Evolutionary conservation across 2,797 vertebrate genomes (phyloP), one percentile per base, ranked within the genome.

Genomic region (Rhynchonycteris naso): DNA sequence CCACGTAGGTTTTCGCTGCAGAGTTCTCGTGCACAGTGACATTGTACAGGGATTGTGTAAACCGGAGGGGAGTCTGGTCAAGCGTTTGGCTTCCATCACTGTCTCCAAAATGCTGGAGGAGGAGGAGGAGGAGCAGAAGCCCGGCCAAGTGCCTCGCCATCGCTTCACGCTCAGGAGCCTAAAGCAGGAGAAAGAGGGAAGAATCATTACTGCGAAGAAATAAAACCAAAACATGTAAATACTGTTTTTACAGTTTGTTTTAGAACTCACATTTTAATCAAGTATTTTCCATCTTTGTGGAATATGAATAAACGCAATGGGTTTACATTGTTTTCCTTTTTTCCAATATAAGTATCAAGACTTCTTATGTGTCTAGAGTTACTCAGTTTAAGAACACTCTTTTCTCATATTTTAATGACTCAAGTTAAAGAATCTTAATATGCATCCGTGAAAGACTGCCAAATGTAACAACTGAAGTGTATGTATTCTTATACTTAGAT

Each of bases 1-100:
- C 99, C 74, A 99, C 98, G 0, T 99, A 99, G 86, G 99, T 99
- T 98, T 99, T 99, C 96, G 99, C 99, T 97, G 99, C 99, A 71
- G 99, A 99, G 98, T 99, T 99, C 98, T 99, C 99, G 5, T 99
- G 99, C 97, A 99, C 99, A 79, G 99, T 99, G 97, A 99, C 98
- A 50, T 99, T 99, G 98, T 99, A 99, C 96, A 99, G 98, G 93
- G 97, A 96, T 95, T 99, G 98, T 8, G 99, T 99, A 98, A 99
- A 99, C 16, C 98, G 99, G 1, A 94, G 0, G 96, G 98, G 72
- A 19, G 95, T 96, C 85, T 98, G 98, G 88, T 97, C 98, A 94
- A 97, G 98, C 97, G 98, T 98, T 93, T 98, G 98, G 98, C 98
- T 98, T 97, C 98, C 99, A 94, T 98, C 96, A 95, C 99, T 98